Base-by-base conservation (phyloP, 2,797 vertebrate genomes). In the Mormyrus hasselquistii region DNA sequence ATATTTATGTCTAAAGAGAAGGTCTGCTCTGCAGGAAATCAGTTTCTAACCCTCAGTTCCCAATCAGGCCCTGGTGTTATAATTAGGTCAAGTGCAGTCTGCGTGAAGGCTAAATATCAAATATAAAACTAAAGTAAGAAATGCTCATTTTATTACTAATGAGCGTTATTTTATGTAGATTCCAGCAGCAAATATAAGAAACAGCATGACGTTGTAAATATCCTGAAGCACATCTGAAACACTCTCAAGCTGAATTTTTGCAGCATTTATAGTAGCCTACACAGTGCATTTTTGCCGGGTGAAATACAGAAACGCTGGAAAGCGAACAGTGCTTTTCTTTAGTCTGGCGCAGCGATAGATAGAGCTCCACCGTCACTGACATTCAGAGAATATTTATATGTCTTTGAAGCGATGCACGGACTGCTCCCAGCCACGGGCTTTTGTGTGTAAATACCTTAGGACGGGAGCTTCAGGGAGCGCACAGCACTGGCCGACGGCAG, bases 361-460 rank as follows among this genome's bases (percentile, higher is more conserved):
- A 69, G 9, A 14, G 25, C 65, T 34, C 29, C 29, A 34, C 65
- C 34, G 8, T 83, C 62, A 7, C 34, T 57, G 88, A 59, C 82
- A 47, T 25, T 62, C 41, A 83, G 41, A 8, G 44, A 47, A 50
- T 89, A 25, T 84, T 89, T 83, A 50, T 69, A 38, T 14, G 34
- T 69, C 65, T 69, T 69, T 69, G 44, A 16, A 19, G 76, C 4
- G 9, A 47, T 4, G 44, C 34, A 9, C 53, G 49, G 47, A 73
- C 62, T 12, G 22, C 49, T 25, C 29, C 34, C 34, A 53, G 29
- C 29, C 73, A 52, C 4, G 12, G 47, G 50, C 22, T 69, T 59
- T 44, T 49, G 41, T 49, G 53, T 86, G 88, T 69, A 87, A 89
- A 87, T 87, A 79, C 62, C 50, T 76, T 76, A 29, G 29, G 29